These are phyloP conservation scores for Eilema sororculum DNA, from an alignment of 2,888 invertebrate species.

Conservation along the genomic window DNA sequence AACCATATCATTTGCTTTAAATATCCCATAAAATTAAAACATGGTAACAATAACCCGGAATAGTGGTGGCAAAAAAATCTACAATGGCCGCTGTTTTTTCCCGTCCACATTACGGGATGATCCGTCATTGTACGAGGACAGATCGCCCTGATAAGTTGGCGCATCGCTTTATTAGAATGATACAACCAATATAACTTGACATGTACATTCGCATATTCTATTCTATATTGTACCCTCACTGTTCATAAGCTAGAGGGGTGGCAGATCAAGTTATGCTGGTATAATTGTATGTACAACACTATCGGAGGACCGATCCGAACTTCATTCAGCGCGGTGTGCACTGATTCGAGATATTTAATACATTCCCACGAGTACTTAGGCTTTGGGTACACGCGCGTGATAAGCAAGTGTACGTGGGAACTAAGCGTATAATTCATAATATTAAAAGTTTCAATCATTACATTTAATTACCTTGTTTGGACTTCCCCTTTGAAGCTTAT, in stretches of 20 bases:
- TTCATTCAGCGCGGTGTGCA: constrained; percentile 76
- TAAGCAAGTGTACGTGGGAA: constrained; percentile 33
- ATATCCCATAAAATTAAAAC: constrained; percentile 83
- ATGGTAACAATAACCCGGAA: constrained; percentile 80
- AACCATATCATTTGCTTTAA: constrained; percentile 86
- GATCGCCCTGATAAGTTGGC: constrained; percentile 82
- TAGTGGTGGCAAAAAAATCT: constrained; percentile 70
- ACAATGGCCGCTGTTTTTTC: constrained; percentile 75
- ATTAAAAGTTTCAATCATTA: constrained; percentile 27
- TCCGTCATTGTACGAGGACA: constrained; percentile 82
- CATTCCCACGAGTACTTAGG: constrained; percentile 81
- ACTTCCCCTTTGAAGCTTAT: constrained; percentile 35
- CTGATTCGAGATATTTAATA: constrained; percentile 79
- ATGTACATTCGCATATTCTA: constrained; percentile 40
- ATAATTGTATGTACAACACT: constrained; percentile 62
- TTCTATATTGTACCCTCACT: constrained; percentile 9
- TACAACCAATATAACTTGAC: constrained; percentile 64
- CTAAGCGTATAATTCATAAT: constrained; percentile 9
- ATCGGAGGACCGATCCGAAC: constrained; percentile 75
- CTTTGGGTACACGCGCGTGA: constrained; percentile 70
- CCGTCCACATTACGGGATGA: constrained; percentile 83
- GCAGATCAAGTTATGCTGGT: constrained; percentile 61
- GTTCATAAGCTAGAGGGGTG: constrained; percentile 44
- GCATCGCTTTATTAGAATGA: constrained; percentile 82
- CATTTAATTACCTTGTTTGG: constrained; percentile 39